Conservation (phyloP, 2,113 vertebrate genomes). For the Ceyx melanurus region DNA sequence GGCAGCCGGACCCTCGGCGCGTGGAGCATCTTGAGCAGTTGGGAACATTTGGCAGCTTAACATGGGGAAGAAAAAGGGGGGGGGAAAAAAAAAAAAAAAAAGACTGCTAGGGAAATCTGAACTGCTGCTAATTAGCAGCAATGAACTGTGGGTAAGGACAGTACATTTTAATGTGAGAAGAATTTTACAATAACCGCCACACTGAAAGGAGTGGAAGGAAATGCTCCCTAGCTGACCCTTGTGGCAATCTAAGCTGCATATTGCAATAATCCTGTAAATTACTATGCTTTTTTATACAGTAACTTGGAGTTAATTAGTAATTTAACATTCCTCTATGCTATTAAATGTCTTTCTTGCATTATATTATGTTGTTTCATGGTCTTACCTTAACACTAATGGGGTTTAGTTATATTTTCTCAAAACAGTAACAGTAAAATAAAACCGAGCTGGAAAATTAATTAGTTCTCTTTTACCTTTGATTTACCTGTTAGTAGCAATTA, state of each 20-base stretch:
- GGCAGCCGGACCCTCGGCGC: constrained; percentile 65
- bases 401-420: constrained; percentile 87
- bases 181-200: constrained; percentile 79
- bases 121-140: constrained; percentile 84
- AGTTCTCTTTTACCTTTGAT: constrained; percentile 85
- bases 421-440: constrained; percentile 88
- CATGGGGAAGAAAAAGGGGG: constrained; percentile 61
- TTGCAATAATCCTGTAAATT: constrained; percentile 88
- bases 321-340: constrained; percentile 86
- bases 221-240: constrained; percentile 84
- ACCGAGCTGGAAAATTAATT: constrained; percentile 82
- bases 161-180: constrained; percentile 80
- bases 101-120: constrained; percentile 77
- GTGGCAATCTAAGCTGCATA: constrained; percentile 80
- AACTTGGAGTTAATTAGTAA: constrained; percentile 88
- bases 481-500: constrained; percentile 86
- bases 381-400: constrained; percentile 89
- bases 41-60: constrained; percentile 80
- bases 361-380: constrained; percentile 88
- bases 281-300: constrained; percentile 84
- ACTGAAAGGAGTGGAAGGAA: constrained; percentile 66
- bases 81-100: constrained; percentile 44
- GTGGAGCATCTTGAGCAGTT: constrained; percentile 74
- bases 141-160: constrained; percentile 84
- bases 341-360: constrained; percentile 90